phyloP scores from a whole-genome alignment of 2,113 vertebrate genomes.

The Coregonus clupeaformis region DNA sequence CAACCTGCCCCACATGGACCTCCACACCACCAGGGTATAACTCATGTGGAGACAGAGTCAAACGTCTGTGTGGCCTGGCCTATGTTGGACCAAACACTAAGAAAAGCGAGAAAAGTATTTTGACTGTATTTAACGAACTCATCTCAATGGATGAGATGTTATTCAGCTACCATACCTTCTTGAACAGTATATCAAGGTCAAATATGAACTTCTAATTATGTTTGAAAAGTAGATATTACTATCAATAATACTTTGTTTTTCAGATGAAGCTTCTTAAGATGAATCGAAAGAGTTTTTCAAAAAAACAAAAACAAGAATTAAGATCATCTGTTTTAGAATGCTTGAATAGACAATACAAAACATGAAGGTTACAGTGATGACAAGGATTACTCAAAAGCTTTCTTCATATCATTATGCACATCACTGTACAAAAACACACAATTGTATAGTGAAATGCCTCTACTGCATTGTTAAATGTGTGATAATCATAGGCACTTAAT shows the following conservation, averaged over 20 bases:
- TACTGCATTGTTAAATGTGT: constrained; percentile 26
- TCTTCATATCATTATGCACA: constrained; percentile 77
- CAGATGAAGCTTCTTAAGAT: constrained; percentile 56
- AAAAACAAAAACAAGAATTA: constrained; percentile 53
- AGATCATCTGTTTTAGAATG: constrained; percentile 32
- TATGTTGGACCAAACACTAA: constrained; percentile 33
- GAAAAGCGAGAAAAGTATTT: neutral
- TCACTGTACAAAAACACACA: constrained; percentile 65
- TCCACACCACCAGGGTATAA: constrained; percentile 97
- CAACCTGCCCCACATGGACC: constrained; percentile 90
- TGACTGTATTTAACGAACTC: constrained; percentile 54
- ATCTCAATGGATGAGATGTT: constrained; percentile 68
- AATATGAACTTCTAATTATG: constrained; percentile 69
- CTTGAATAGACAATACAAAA: constrained; percentile 51
- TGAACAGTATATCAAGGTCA: constrained; percentile 60
- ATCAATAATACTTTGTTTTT: constrained; percentile 71
- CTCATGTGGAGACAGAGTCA: constrained; percentile 41
- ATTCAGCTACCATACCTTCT: constrained; percentile 79
- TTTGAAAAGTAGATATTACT: constrained; percentile 76
- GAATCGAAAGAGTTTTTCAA: constrained; percentile 52
- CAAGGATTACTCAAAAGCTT: constrained; percentile 58
- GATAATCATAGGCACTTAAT: constrained; percentile 53
- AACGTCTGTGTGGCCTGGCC: neutral
- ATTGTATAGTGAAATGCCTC: constrained; percentile 59
- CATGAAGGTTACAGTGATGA: constrained; percentile 56